Evolutionary conservation across 2,888 invertebrate species (phyloP), one percentile per base, ranked within the genome.

Genomic region (Tribolium freemani): DNA sequence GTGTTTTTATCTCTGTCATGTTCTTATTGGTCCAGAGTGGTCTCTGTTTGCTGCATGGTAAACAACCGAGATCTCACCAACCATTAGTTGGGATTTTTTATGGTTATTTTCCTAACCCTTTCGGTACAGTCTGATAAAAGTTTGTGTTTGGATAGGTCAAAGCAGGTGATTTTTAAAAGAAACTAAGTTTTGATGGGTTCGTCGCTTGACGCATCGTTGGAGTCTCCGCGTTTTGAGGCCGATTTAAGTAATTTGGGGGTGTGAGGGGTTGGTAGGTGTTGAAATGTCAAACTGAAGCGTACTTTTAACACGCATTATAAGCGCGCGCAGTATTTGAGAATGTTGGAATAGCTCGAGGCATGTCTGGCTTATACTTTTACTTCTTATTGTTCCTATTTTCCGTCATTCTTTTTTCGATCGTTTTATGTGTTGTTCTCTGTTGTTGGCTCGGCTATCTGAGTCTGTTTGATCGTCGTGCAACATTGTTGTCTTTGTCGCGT

Each of bases 311-410:
- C 72, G 71, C 71, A 75, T 58, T 48, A 64, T 66, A 53, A 64
- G 71, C 66, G 71, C 71, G 73, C 77, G 80, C 80, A 75, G 79
- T 79, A 82, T 80, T 78, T 77, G 78, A 82, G 81, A 82, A 81
- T 81, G 81, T 78, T 80, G 78, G 80, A 80, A 81, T 80, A 74
- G 83, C 83, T 82, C 70, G 72, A 75, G 83, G 83, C 83, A 82
- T 82, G 84, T 84, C 84, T 83, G 84, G 81, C 80, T 82, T 80
- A 79, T 82, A 83, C 83, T 83, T 83, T 83, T 83, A 83, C 82
- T 83, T 83, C 83, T 82, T 83, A 82, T 84, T 83, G 83, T 83
- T 83, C 82, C 83, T 81, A 83, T 84, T 84, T 83, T 81, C 81
- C 82, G 81, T 82, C 79, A 81, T 83, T 81, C 80, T 80, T 79